Evolutionary conservation across 1,140 invertebrate genomes (phyloP).

Genomic region (Pristionchus pacificus): DNA sequence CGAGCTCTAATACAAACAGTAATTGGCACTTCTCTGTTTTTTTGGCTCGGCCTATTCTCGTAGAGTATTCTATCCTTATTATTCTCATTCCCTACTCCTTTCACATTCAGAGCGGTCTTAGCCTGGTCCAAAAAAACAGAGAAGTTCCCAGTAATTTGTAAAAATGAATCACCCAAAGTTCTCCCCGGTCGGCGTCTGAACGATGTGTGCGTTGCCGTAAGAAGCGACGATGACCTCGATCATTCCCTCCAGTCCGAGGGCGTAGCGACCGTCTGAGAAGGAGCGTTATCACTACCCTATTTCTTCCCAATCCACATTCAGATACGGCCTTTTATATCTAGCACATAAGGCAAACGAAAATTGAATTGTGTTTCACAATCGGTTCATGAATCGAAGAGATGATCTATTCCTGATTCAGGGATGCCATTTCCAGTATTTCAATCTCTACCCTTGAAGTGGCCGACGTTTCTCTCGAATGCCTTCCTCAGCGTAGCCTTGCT

Average conservation of each 20-base stretch:
- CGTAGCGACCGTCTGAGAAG: constrained; percentile 51
- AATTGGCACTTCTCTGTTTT: too few relatives aligned
- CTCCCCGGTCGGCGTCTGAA: constrained; percentile 50
- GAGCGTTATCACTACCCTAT: constrained; percentile 4
- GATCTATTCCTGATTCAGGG: too few relatives aligned
- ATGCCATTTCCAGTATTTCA: background rate
- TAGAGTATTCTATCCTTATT: too few relatives aligned
- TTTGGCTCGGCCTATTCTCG: too few relatives aligned
- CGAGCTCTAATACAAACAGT: too few relatives aligned
- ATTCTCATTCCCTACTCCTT: too few relatives aligned
- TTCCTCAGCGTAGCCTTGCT: constrained; percentile 51
- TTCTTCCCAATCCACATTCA: too few relatives aligned
- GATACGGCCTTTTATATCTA: too few relatives aligned
- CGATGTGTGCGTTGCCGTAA: constrained; percentile 51
- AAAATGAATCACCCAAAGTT: too few relatives aligned
- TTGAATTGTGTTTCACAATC: background rate
- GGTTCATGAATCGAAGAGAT: background rate
- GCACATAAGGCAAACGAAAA: too few relatives aligned
- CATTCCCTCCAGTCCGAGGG: constrained; percentile 51
- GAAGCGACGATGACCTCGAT: constrained; percentile 53
- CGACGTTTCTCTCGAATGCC: constrained; percentile 54
- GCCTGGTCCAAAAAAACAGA: background rate
- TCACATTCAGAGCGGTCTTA: too few relatives aligned
- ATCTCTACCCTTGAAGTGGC: constrained; percentile 21
- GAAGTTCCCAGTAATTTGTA: too few relatives aligned